Conservation (phyloP, 2,797 vertebrate genomes). For the Platyrinchus mystaceus region DNA sequence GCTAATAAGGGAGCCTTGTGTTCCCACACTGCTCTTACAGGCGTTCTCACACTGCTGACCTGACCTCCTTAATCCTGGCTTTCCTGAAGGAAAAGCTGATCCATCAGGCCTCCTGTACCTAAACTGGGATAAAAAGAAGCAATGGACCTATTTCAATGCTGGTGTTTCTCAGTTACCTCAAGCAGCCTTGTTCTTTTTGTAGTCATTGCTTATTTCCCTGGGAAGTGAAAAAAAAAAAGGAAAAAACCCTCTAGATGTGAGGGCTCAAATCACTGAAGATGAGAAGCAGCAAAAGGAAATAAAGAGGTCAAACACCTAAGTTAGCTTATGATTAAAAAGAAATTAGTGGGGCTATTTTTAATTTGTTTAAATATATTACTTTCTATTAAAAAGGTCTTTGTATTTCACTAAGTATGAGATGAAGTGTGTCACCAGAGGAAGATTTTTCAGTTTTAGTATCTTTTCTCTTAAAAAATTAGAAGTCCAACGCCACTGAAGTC, state of each 20-base stretch:
- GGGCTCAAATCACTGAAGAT: conserved; percentile 51
- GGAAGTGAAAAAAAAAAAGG: neutral
- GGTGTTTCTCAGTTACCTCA: conserved; percentile 23
- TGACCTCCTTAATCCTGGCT: conserved; percentile 60
- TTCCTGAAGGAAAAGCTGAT: conserved; percentile 53
- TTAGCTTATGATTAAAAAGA: conserved; percentile 67
- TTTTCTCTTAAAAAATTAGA: neutral
- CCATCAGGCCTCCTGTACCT: conserved; percentile 11
- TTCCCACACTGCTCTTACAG: conserved; percentile 39
- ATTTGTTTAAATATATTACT: conserved; percentile 65
- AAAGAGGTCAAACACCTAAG: conserved; percentile 60
- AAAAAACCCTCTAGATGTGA: neutral
- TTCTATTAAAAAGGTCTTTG: conserved; percentile 52
- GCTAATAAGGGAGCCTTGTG: conserved; percentile 4
- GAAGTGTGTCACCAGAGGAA: conserved; percentile 57
- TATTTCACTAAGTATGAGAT: conserved; percentile 38
- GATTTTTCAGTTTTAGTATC: conserved; percentile 7
- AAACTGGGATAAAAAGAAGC: conserved; percentile 5
- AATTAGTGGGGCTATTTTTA: conserved; percentile 68
- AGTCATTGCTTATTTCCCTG: conserved; percentile 23
- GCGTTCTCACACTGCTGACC: conserved; percentile 34
- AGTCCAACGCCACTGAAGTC: neutral
- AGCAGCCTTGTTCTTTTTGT: neutral
- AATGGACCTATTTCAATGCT: neutral
- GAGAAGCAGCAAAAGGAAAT: conserved; percentile 58